These are phyloP conservation scores for Variabilichromis moorii DNA, from an alignment of 2,113 vertebrate species.

Conservation along the genomic window DNA sequence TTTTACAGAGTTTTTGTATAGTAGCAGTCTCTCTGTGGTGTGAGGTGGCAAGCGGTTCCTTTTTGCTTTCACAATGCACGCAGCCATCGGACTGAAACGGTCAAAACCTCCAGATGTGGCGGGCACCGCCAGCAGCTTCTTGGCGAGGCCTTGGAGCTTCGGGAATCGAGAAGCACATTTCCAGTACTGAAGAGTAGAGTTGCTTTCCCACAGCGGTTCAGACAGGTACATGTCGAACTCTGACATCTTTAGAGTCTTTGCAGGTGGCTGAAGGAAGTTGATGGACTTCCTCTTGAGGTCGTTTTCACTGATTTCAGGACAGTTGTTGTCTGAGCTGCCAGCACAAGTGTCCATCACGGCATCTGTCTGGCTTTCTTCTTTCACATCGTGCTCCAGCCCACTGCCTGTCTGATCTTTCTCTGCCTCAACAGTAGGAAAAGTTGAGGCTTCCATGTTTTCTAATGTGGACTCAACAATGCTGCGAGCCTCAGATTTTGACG, in stretches of 20 bases:
- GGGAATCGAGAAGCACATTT: conserved; percentile 55
- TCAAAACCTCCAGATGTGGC: conserved; percentile 70
- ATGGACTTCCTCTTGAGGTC: conserved; percentile 59
- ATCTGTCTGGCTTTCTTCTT: not conserved
- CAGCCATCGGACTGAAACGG: conserved; percentile 62
- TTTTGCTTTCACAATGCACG: conserved; percentile 59
- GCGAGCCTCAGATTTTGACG: conserved; percentile 44
- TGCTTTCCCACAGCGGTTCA: conserved; percentile 43
- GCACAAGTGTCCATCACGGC: not conserved
- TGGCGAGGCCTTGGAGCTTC: conserved; percentile 46
- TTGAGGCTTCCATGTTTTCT: not conserved
- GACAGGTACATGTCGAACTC: conserved; percentile 63
- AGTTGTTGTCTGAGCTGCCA: not conserved
- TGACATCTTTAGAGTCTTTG: conserved; percentile 40
- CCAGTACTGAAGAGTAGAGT: conserved; percentile 54
- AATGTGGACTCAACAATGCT: conserved; percentile 37
- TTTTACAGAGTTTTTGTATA: conserved; percentile 61
- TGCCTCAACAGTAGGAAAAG: not conserved
- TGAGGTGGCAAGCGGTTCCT: conserved; percentile 64
- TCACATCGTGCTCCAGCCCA: not conserved
- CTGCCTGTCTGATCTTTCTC: not conserved
- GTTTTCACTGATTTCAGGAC: not conserved
- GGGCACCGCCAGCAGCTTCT: conserved; percentile 60
- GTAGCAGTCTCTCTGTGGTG: conserved; percentile 69
- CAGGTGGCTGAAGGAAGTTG: conserved; percentile 29